Evolutionary conservation across 2,888 invertebrate species (phyloP).

Genomic region (Chymomyza amoena): DNA sequence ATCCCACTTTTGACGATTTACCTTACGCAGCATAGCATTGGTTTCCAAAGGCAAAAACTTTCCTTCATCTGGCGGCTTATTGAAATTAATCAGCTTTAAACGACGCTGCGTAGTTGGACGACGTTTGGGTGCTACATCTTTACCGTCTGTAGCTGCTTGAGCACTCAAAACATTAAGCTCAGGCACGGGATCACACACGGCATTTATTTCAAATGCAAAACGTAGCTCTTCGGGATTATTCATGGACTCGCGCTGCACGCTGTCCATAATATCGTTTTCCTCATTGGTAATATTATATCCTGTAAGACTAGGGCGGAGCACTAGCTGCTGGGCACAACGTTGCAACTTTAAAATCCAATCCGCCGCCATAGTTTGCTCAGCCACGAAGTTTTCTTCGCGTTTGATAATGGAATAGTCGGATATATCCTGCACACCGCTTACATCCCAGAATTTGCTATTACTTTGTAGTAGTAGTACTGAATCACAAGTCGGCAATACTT

Average conservation of each 20-base stretch:
- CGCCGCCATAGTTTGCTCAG: slow-evolving; percentile 35
- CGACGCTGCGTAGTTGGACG: slow-evolving; percentile 51
- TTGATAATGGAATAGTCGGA: slow-evolving; percentile 54
- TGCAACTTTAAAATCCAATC: slow-evolving; percentile 60
- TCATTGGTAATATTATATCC: slow-evolving; percentile 75
- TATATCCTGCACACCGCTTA: slow-evolving; percentile 25
- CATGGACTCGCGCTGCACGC: slow-evolving; percentile 78
- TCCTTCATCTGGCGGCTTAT: slow-evolving; percentile 61
- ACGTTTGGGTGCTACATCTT: slow-evolving; percentile 17
- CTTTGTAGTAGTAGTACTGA: slow-evolving; percentile 75
- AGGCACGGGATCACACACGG: slow-evolving; percentile 82
- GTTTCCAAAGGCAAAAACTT: slow-evolving; percentile 68
- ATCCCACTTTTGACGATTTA: slow-evolving; percentile 77
- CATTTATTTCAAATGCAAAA: slow-evolving; percentile 83
- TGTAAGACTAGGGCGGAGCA: slow-evolving; percentile 71
- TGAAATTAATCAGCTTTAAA: slow-evolving; percentile 67
- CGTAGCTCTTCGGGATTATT: slow-evolving; percentile 81
- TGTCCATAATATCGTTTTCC: slow-evolving; percentile 74
- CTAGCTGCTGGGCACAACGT: slow-evolving; percentile 46
- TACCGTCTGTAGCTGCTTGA: slow-evolving; percentile 3
- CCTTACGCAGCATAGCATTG: slow-evolving; percentile 68
- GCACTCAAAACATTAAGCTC: slow-evolving; percentile 71
- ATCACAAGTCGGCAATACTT: slow-evolving; percentile 81
- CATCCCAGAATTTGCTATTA: slow-evolving; percentile 73
- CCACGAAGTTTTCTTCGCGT: slow-evolving; percentile 14